Percentiles rank a stretch among this genome's conserved stretches.
phyloP scores from a whole-genome alignment of 2,113 vertebrate genomes.

The Butorides virescens region DNA sequence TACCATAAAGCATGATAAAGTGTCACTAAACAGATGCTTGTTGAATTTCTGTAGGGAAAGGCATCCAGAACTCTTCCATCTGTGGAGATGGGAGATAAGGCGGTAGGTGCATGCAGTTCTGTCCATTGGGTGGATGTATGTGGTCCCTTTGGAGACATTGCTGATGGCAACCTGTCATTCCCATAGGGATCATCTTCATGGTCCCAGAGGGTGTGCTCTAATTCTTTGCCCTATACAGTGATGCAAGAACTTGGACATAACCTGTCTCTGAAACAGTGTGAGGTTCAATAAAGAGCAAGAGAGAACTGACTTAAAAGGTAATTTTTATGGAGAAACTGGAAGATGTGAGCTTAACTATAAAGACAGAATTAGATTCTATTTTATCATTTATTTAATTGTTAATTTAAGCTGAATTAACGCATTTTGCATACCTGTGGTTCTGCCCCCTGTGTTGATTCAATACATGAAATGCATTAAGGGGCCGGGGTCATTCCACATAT shows the following conservation, averaged over 20 bases:
- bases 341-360: background rate
- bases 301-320: too few species aligned
- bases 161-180: background rate
- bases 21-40: background rate
- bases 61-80: background rate
- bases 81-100: background rate
- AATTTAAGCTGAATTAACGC: background rate
- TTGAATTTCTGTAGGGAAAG: background rate
- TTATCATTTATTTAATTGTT: background rate
- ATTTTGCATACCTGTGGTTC: background rate
- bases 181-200: fast-evolving
- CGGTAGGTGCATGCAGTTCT: background rate
- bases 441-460: fast-evolving
- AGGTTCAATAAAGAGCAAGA: fast-evolving
- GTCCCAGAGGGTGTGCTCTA: background rate
- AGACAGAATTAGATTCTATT: background rate
- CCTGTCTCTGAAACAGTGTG: background rate
- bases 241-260: background rate
- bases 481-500: background rate
- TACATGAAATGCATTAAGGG: background rate
- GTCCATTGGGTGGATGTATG: fast-evolving
- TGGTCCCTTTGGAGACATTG: background rate
- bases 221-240: background rate
- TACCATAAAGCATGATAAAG: background rate
- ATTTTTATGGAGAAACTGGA: background rate